Evolutionary conservation across 1,140 invertebrate genomes (phyloP).

Genomic region (Halesus radiatus): DNA sequence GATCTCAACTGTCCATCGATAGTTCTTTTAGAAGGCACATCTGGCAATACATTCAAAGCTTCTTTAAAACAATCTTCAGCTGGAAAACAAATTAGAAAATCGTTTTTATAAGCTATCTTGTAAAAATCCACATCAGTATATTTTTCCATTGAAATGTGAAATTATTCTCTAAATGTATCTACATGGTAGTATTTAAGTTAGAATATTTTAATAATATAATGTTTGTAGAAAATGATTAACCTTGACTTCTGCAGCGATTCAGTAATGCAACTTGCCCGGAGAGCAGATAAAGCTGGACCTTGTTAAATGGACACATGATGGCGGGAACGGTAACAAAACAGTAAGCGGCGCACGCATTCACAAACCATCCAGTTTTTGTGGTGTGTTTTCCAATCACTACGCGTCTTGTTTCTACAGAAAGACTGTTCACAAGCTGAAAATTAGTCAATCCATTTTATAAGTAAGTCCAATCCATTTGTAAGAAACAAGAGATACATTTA

Average conservation of each 20-base stretch:
- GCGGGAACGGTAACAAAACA: slow-evolving; percentile 97
- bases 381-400: slow-evolving; percentile 85
- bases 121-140: too few species aligned
- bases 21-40: slow-evolving; percentile 83
- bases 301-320: slow-evolving; percentile 80
- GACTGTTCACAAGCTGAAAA: slow-evolving; percentile 81
- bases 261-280: slow-evolving; percentile 90
- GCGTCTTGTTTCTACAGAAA: slow-evolving; percentile 81
- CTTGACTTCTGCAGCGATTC: slow-evolving; percentile 94
- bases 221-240: slow-evolving; percentile 65
- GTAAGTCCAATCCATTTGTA: too few species aligned
- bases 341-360: slow-evolving; percentile 95
- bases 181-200: too few species aligned
- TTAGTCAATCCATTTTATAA: slow-evolving; percentile 36
- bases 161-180: too few species aligned
- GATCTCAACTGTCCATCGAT: slow-evolving; percentile 81
- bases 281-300: slow-evolving; percentile 88
- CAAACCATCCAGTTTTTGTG: slow-evolving; percentile 86
- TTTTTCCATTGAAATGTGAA: too few species aligned
- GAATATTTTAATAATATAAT: background rate
- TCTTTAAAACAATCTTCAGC: slow-evolving; percentile 95
- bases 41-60: slow-evolving; percentile 83
- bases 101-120: background rate
- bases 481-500: too few species aligned
- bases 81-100: slow-evolving; percentile 64